Base-by-base conservation (phyloP, 2,888 invertebrate species). In the Tinea semifulvella region DNA sequence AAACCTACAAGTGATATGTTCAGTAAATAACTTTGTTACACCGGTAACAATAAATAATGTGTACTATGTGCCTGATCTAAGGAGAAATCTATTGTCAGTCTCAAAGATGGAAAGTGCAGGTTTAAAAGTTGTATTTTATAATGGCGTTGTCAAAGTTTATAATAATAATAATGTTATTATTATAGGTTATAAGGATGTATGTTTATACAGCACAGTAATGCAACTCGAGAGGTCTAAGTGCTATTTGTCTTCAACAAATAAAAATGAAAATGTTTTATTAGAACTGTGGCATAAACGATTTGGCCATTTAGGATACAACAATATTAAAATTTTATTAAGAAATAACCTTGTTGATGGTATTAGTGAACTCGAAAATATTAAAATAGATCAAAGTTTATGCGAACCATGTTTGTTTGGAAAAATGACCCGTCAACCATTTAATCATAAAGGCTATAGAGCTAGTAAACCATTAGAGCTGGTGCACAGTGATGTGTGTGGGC, bases 401-500 rank as follows among this genome's bases (percentile, higher is more conserved):
- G 38, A 38, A 38, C 6, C 38, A 17, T 38, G 38, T 17, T 13
- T 38, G 17, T n/a, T 17, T 5, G 17, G 8, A 6, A 38, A 38
- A 16, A 38, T 7, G 14, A 14, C 38, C 5, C 6, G 38, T 5
- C 8, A 6, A 11, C 38, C 38, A 4, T 38, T 38, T 38, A 14
- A 38, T 4, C 13, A 6, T 14, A 38, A 38, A 38, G 31, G 31
- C 6, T 11, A 38, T 38, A 14, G 18, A 38, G 38, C 38, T 5
- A 38, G 5, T 6, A 5, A 38, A n/a, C 16, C 18, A 16, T 17
- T 38, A 38, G 38, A 38, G 16, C 17, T 38, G n/a, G 17, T 38
- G 5, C 38, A 38, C n/a, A 38, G 16, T 17, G 45, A 49, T 36
- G 44, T 49, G 2, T 49, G 49, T 47, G 49, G 47, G 2, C 46